Evolutionary conservation across 2,797 vertebrate species (phyloP), one percentile per base, ranked within the genome.

Genomic region (Bovichtus variegatus): DNA sequence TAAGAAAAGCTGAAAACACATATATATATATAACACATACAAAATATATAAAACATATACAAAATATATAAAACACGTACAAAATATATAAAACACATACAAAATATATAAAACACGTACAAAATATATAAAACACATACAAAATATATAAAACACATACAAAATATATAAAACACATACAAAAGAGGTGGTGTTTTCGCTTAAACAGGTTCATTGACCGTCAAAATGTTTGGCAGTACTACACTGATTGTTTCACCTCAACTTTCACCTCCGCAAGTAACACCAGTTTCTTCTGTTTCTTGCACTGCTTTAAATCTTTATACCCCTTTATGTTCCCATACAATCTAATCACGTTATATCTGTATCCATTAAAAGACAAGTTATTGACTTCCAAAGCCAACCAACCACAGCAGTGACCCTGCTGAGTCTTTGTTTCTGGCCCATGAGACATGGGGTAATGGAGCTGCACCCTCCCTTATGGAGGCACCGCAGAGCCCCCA

Each of bases 351-450:
- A 31, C 55, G 69, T 74, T 53, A 54, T 75, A 76, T 78, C 11
- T 66, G 54, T 66, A 57, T 50, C 61, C 61, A 73, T 57, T 82
- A 74, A 72, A 64, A 73, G 31, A 54, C 19, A 63, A n/a, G 71
- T 61, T 64, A 67, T 75, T 80, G 74, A 40, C 74, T 83, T 58
- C 64, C 64, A n/a, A 66, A 81, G 49, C 41, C 62, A 57, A 44
- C 53, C 41, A 54, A 69, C 44, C 57, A 36, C 38, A 86, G 86
- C 86, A 80, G 84, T 76, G 81, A 87, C 82, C 92, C 91, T 83
- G 85, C 87, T 84, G 91, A 74, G 89, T 81, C 82, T 90, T 93
- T 88, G 87, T 93, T 85, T 83, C 69, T 81, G 61, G 63, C 47
- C 66, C 65, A 40, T 66, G 82, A 74, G 50, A 72, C 21, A 8